Evolutionary conservation across 2,797 vertebrate species (phyloP), one percentile per base, ranked within the genome.

Genomic region (Gadopsis marmoratus): DNA sequence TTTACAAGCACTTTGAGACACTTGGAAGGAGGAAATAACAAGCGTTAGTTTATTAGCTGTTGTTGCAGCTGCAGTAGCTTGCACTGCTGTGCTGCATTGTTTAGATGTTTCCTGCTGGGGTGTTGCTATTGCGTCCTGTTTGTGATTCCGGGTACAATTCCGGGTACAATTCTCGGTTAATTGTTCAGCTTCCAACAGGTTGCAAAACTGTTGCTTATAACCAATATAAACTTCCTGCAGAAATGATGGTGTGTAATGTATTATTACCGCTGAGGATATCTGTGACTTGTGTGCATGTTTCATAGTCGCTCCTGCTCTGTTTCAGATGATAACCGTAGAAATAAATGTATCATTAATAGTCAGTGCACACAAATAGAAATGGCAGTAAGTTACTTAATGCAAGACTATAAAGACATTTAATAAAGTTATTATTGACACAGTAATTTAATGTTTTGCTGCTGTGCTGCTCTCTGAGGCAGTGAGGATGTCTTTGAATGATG

Each of bases 401-500:
- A 53, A 16, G 9, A 39, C n/a, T n/a, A 16, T 51, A 26, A 8
- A 53, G 13, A 12, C 3, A 19, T 50, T 31, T 35, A 61, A 14
- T 23, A 14, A 21, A 39, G 13, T 11, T 48, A 16, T 48, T 21
- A 14, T 4, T 35, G 35, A 55, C 16, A 39, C 54, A n/a, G 23
- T 37, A 13, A 61, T 39, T 43, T 12, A 45, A 82, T 61, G 19
- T 72, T 14, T 55, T 81, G 29, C 29, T 81, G 56, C 29, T 85
- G 48, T 88, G 14, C 78, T 89, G 9, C 26, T 71, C 13, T 74
- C 45, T 76, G 41, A 86, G 72, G 74, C 81, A 88, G 88, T 80
- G 85, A 93, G 87, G 71, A 96, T 96, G 96, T 96, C 96, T 88
- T 87, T 92, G 72, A 95, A 88, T 71, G 95, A 96, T 0, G 96